Conservation (phyloP, 2,797 vertebrate genomes). For the Ctenopoma multispine region DNA sequence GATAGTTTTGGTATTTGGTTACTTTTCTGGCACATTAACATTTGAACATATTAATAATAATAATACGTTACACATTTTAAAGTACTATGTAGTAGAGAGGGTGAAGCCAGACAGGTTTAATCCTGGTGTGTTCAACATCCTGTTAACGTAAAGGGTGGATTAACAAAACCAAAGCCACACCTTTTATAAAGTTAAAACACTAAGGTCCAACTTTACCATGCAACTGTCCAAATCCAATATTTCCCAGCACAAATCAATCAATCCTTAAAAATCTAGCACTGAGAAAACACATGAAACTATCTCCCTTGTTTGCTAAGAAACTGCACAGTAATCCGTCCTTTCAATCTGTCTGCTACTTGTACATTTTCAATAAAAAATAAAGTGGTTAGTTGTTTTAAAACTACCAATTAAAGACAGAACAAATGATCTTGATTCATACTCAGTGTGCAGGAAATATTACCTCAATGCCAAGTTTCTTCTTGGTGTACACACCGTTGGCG, state of each 20-base stretch:
- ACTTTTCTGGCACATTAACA: background rate
- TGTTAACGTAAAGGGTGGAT: slow-evolving; percentile 16
- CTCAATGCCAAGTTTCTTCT: slow-evolving; percentile 91
- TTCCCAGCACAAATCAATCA: too few species aligned
- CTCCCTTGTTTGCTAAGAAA: too few species aligned
- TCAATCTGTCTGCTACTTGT: too few species aligned
- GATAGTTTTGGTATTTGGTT: too few species aligned
- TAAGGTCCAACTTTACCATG: background rate
- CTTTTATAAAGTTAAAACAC: background rate
- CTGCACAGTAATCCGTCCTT: too few species aligned
- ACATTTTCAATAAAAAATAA: too few species aligned
- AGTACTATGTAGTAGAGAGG: background rate
- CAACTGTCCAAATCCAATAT: too few species aligned
- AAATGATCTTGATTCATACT: background rate
- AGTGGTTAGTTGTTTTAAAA: background rate
- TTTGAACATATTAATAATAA: background rate
- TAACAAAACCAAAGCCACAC: background rate
- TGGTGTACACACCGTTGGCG: slow-evolving; percentile 91
- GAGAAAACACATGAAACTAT: background rate
- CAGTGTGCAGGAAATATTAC: slow-evolving; percentile 45
- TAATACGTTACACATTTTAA: background rate
- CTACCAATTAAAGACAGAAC: background rate
- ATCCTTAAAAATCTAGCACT: too few species aligned
- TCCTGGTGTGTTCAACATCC: background rate
- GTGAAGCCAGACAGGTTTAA: background rate